Evolutionary conservation across 2,797 vertebrate species (phyloP).

Genomic region (Propithecus deckenii): DNA sequence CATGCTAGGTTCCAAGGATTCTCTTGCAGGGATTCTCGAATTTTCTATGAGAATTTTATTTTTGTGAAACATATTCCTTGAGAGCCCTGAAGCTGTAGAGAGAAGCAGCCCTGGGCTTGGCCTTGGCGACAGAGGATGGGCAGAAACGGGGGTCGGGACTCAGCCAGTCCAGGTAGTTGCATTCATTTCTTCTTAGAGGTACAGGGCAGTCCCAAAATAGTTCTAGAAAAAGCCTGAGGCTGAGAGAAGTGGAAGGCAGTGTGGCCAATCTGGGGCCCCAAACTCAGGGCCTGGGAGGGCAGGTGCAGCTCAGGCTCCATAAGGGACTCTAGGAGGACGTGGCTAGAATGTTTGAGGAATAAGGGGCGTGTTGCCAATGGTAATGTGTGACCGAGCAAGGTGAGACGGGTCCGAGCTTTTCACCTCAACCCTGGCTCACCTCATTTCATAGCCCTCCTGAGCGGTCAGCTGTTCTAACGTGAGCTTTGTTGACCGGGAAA

Average conservation of each 20-base stretch:
- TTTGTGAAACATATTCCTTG: neutral
- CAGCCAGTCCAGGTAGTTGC: neutral
- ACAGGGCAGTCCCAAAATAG: too few species aligned
- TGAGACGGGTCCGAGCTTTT: neutral
- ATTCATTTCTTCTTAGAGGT: neutral
- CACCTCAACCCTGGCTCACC: neutral
- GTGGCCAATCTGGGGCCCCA: neutral
- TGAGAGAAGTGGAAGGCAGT: neutral
- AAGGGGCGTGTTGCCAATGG: neutral
- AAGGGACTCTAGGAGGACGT: neutral
- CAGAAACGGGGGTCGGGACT: neutral
- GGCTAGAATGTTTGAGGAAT: neutral
- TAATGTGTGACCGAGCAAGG: neutral
- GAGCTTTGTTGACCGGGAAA: slow-evolving; percentile 51
- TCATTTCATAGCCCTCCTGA: neutral
- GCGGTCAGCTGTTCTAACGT: slow-evolving; percentile 12
- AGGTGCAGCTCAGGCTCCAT: neutral
- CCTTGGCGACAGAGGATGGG: neutral
- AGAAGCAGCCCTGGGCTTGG: neutral
- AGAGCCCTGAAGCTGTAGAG: neutral
- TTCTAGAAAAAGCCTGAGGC: neutral
- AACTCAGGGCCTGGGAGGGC: neutral
- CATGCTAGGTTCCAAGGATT: slow-evolving; percentile 7
- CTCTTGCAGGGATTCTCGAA: neutral
- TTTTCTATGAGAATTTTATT: slow-evolving; percentile 1